Evolutionary conservation across 2,797 vertebrate species (phyloP).

Genomic region (Philypnodon macrostomus): DNA sequence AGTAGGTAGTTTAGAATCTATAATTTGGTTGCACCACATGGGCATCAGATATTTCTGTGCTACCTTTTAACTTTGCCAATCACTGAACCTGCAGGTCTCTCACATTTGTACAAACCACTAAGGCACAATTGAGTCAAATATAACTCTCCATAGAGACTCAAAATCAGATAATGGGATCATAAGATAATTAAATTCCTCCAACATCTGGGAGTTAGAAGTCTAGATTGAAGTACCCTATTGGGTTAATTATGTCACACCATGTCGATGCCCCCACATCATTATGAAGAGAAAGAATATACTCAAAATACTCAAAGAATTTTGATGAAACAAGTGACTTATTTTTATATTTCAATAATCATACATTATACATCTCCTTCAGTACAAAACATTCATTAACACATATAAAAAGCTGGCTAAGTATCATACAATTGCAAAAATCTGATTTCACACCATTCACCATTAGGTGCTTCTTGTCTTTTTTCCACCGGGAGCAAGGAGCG

Average conservation of each 20-base stretch:
- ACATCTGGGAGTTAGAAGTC: slow-evolving; percentile 52
- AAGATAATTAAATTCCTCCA: slow-evolving; percentile 73
- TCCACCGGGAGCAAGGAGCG: slow-evolving; percentile 42
- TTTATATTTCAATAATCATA: no score
- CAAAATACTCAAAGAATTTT: no score
- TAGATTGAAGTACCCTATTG: slow-evolving; percentile 39
- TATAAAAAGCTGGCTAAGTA: no score
- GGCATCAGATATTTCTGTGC: background rate
- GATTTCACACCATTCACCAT: slow-evolving; percentile 12
- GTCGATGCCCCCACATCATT: background rate
- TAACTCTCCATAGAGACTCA: slow-evolving; percentile 64
- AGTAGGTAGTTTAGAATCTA: no score
- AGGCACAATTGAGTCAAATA: slow-evolving; percentile 70
- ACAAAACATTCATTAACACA: background rate
- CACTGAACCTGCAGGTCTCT: slow-evolving; percentile 29
- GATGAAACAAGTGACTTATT: no score
- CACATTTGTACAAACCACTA: slow-evolving; percentile 35
- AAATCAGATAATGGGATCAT: slow-evolving; percentile 70
- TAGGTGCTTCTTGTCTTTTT: slow-evolving; percentile 21
- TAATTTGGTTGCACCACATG: no score
- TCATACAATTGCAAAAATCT: background rate
- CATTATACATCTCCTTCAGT: no score
- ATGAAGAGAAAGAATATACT: background rate
- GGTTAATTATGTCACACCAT: slow-evolving; percentile 39
- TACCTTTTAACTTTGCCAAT: background rate